A percentile compares a stretch with the other conserved stretches of the same genome.
These are phyloP conservation scores for Amblyjoppa fuscipennis DNA, from an alignment of 2,888 invertebrate genomes.

Conservation along the genomic window DNA sequence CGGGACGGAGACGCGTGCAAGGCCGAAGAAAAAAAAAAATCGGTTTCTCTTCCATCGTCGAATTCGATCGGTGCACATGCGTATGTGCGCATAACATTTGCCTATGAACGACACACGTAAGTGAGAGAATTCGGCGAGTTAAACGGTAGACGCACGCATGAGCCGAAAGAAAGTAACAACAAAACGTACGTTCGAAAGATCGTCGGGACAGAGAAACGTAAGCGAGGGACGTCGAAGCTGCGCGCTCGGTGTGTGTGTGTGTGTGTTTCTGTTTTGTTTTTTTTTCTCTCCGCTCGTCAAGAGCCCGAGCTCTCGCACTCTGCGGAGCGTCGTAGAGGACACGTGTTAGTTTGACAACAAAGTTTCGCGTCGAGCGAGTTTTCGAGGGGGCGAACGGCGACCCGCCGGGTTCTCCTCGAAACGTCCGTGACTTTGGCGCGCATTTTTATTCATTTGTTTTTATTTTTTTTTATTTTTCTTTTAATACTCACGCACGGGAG, in stretches of 20 bases:
- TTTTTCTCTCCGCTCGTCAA: constrained; percentile 12
- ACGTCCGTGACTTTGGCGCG: constrained; percentile 62
- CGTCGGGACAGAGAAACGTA: neutral
- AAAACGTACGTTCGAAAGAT: constrained; percentile 2
- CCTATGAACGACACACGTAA: neutral
- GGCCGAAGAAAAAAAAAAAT: neutral
- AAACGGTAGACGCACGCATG: neutral
- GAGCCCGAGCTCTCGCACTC: constrained; percentile 1
- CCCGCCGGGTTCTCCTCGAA: constrained; percentile 68
- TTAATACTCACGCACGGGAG: neutral
- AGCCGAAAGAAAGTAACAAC: neutral
- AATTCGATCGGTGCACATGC: no score
- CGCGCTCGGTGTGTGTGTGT: constrained; percentile 8
- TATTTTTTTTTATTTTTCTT: neutral
- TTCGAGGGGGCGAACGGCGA: constrained; percentile 78
- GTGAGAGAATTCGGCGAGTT: constrained; percentile 18
- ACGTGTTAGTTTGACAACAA: constrained; percentile 82
- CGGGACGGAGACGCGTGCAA: neutral
- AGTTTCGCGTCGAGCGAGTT: constrained; percentile 77
- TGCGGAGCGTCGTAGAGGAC: constrained; percentile 46
- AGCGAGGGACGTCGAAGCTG: constrained; percentile 1
- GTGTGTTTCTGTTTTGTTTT: neutral
- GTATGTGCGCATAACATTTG: no score
- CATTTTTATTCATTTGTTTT: neutral
- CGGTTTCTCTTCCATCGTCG: no score